Evolutionary conservation across 2,888 invertebrate genomes (phyloP).

Genomic region (Drosophila villosipedis): DNA sequence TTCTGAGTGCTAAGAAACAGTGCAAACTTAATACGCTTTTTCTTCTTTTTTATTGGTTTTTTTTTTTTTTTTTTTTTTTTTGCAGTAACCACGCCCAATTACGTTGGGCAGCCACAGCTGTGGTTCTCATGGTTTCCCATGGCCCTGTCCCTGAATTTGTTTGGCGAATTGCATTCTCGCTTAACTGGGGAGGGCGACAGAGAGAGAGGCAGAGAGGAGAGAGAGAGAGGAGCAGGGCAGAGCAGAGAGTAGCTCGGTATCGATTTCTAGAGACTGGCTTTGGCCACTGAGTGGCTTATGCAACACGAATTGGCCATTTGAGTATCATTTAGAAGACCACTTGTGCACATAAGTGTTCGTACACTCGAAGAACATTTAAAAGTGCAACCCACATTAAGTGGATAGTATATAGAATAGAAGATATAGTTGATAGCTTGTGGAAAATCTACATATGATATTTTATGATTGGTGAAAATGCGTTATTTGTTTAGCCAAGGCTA

Average conservation of each 20-base stretch:
- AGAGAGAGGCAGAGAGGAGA: background rate
- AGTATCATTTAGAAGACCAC: slow-evolving; percentile 19
- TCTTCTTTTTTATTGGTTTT: background rate
- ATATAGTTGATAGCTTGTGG: background rate
- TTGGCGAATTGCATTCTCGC: slow-evolving; percentile 18
- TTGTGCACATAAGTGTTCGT: background rate
- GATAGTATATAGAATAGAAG: background rate
- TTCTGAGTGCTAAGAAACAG: background rate
- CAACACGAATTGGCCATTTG: slow-evolving; percentile 20
- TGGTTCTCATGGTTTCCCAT: slow-evolving; percentile 22
- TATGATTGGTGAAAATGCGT: background rate
- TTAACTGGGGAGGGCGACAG: background rate
- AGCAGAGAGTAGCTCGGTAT: slow-evolving; percentile 20
- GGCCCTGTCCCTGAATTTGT: slow-evolving; percentile 35
- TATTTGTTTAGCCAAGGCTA: background rate
- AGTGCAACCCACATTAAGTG: background rate
- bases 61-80: background rate
- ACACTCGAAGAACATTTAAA: slow-evolving; percentile 1
- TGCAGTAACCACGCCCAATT: background rate
- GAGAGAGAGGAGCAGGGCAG: background rate
- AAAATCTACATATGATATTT: background rate
- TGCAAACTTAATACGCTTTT: background rate
- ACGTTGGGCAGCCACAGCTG: slow-evolving; percentile 28
- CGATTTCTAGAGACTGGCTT: slow-evolving; percentile 40
- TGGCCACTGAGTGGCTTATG: slow-evolving; percentile 26